Base-by-base conservation (phyloP, 2,113 vertebrate genomes). In the Corythaixoides concolor region DNA sequence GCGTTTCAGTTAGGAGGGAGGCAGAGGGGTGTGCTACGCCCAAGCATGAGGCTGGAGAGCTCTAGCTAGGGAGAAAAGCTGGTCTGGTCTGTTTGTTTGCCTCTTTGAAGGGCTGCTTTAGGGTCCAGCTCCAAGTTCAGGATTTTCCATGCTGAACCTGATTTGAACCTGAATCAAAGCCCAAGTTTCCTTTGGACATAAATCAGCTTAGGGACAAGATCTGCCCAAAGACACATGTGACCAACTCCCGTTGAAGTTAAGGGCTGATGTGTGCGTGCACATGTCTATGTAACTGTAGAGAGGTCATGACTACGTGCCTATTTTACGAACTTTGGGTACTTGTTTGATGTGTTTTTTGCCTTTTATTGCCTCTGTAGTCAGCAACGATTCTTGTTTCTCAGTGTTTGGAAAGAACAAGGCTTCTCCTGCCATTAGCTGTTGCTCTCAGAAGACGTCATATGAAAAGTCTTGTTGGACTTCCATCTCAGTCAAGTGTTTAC, bases 121-220 rank as follows among this genome's bases (percentile, higher is more conserved):
- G 70, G 92, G 77, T 89, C 92, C 93, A 73, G 69, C 80, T 96
- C 81, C 12, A 20, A 95, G 96, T 95, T 96, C 96, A 97, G 73
- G 73, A 96, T 92, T 97, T 97, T 96, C 97, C 96, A 93, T 0
- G 0, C n/a, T 95, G 97, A 97, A 97, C 96, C 88, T 58, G 73
- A 91, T 82, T 92, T 96, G 95, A 97, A 96, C 92, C 90, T 95
- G 89, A 93, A 68, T 89, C 15, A 5, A 69, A 93, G 80, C 83
- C 86, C 89, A 89, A 76, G 84, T 93, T 96, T 96, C 85, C 79
- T 81, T 91, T 77, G 85, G 80, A 63, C 45, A 68, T 95, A 90
- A 93, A 96, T 95, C 89, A 94, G 22, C 52, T 95, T 79, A 95
- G 78, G 96, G 92, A 94, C 88, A 95, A 93, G 90, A 86, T 93